Base-by-base conservation (phyloP, 2,113 vertebrate genomes). In the Heliornis fulica region DNA sequence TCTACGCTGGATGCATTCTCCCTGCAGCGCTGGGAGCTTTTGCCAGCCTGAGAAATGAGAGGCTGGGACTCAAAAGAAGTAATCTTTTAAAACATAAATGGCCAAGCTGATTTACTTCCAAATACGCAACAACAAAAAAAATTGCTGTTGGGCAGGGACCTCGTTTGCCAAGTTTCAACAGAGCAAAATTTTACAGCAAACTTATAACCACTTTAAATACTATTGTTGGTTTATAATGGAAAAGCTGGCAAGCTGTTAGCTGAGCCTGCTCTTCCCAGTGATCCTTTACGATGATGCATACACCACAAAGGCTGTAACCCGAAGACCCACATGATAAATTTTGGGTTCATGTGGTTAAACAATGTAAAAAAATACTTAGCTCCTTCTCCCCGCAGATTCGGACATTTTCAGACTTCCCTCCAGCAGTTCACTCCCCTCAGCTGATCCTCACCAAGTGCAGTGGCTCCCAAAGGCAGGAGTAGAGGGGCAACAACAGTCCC, bases 41-140 rank as follows among this genome's bases (percentile, higher is more conserved):
- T 91, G 89, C 87, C 91, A 96, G 87, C 81, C 82, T 45, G 71
- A 90, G 87, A 95, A 96, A 96, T 81, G 75, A 94, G 87, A 96
- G 75, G 1, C 87, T 60, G 69, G 53, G 80, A 68, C 88, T 93
- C 91, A 76, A 43, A 95, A 87, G 92, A 83, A 87, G 83, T 91
- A 89, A 95, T 88, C 90, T 94, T 90, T 78, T 74, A 32, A 83
- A 93, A 90, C 59, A 93, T 65, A 96, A 95, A 95, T 40, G 75
- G 83, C 92, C 95, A 91, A 94, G 82, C 88, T 89, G 92, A 96
- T 96, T 95, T 81, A 63, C 88, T 96, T 94, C 89, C 84, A 91
- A 96, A 91, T 40, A 89, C 7, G 2, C 32, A 46, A 80, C 50
- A 80, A 51, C 50, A 51, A 51, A 64, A 79, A 77, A 59, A 79